These are phyloP conservation scores for Triplophysa dalaica DNA, from an alignment of 2,113 vertebrate genomes.

Conservation along the genomic window DNA sequence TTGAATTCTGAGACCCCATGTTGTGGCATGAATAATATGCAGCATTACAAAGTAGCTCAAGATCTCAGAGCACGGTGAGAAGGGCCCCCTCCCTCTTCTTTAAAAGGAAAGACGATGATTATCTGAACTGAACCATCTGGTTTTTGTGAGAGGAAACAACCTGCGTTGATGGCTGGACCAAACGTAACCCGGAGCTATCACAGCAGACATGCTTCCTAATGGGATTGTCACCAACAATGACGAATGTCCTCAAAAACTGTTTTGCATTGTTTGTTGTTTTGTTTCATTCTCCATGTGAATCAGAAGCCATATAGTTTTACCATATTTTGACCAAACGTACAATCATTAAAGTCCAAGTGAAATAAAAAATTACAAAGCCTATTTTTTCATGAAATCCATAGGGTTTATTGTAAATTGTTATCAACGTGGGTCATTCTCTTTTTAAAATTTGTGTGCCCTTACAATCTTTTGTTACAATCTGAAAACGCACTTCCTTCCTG, in stretches of 20 bases:
- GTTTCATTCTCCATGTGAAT: background rate
- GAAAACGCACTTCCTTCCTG: no score
- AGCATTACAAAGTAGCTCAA: constrained; percentile 77
- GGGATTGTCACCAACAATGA: constrained; percentile 6
- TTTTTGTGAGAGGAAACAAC: constrained; percentile 52
- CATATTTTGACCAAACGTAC: no score
- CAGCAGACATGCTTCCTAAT: constrained; percentile 8
- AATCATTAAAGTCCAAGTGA: no score
- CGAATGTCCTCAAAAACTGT: background rate
- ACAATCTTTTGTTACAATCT: no score
- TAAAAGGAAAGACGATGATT: constrained; percentile 45
- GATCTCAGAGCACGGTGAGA: constrained; percentile 77
- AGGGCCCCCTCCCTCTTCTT: constrained; percentile 75
- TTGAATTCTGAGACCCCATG: constrained; percentile 77
- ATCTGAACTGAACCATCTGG: constrained; percentile 63
- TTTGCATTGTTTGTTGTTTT: no score
- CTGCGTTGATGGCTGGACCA: constrained; percentile 19
- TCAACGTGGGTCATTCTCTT: no score
- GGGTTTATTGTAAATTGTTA: no score
- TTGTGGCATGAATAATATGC: constrained; percentile 81
- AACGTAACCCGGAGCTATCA: constrained; percentile 17
- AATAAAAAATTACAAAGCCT: no score
- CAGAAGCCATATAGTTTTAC: no score
- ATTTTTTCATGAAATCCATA: no score
- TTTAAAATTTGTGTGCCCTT: no score